Evolutionary conservation across 1,140 invertebrate genomes (phyloP).

Genomic region (Aleiodes sp.): DNA sequence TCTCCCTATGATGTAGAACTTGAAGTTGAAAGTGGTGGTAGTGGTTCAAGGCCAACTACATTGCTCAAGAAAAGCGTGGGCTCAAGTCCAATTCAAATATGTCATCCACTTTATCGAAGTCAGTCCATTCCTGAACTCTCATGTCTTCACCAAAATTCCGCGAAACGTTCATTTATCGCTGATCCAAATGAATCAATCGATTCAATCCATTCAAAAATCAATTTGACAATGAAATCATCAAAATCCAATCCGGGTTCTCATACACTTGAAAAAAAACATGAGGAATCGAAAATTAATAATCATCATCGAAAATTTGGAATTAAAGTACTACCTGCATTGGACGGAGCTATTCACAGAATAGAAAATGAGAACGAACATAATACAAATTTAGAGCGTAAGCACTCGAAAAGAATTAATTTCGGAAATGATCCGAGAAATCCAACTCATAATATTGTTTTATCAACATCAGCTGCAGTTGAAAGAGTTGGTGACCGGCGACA

Average conservation of each 20-base stretch:
- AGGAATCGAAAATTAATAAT: slow-evolving; percentile 48
- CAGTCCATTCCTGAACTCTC: slow-evolving; percentile 74
- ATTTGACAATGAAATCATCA: slow-evolving; percentile 58
- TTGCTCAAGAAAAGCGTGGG: slow-evolving; percentile 63
- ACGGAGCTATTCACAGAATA: slow-evolving; percentile 59
- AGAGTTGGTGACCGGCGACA: slow-evolving; percentile 18
- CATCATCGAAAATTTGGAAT: slow-evolving; percentile 74
- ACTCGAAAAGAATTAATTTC: slow-evolving; percentile 54
- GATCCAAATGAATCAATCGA: slow-evolving; percentile 60
- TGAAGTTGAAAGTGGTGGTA: slow-evolving; percentile 71
- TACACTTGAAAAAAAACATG: slow-evolving; percentile 50
- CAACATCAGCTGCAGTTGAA: background rate
- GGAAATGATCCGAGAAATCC: slow-evolving; percentile 34
- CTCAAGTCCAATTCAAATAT: slow-evolving; percentile 67
- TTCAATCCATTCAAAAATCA: slow-evolving; percentile 62
- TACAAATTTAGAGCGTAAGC: slow-evolving; percentile 60
- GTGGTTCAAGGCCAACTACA: slow-evolving; percentile 66
- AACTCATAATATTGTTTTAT: slow-evolving; percentile 26
- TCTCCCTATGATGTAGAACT: slow-evolving; percentile 89
- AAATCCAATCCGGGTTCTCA: slow-evolving; percentile 53
- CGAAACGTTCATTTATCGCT: slow-evolving; percentile 63
- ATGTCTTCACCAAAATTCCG: slow-evolving; percentile 60
- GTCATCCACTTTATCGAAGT: slow-evolving; percentile 75
- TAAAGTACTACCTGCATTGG: slow-evolving; percentile 68
- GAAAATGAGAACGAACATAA: slow-evolving; percentile 66